Conservation (phyloP, 2,797 vertebrate genomes). For the Clarias pachynema region DNA sequence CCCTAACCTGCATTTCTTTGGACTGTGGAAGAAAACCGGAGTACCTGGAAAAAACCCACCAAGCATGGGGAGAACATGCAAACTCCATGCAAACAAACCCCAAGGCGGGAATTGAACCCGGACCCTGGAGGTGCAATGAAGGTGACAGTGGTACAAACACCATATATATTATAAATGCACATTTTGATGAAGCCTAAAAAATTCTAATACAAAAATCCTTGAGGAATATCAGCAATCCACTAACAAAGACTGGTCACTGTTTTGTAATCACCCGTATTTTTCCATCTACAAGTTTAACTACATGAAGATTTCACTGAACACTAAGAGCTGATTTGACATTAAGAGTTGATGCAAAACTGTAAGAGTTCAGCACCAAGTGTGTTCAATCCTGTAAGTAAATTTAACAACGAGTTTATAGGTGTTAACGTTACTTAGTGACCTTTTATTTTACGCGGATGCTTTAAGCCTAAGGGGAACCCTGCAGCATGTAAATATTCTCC, state of each 20-base stretch:
- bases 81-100: too few species aligned
- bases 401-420: neutral
- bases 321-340: neutral
- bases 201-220: too few species aligned
- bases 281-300: neutral
- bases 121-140: too few species aligned
- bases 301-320: neutral
- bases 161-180: neutral
- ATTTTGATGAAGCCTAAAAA: neutral
- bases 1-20: too few species aligned
- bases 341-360: neutral
- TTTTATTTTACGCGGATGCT: neutral
- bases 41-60: too few species aligned
- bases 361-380: neutral
- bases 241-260: neutral
- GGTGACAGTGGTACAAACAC: too few species aligned
- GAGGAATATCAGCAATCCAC: neutral
- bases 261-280: neutral
- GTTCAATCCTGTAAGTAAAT: neutral
- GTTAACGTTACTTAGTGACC: neutral
- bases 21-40: too few species aligned
- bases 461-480: neutral
- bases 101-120: too few species aligned
- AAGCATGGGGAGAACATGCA: too few species aligned
- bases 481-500: conserved; percentile 35